These are phyloP conservation scores for Acrobasis repandana DNA, from an alignment of 2,888 invertebrate genomes.

Conservation along the genomic window DNA sequence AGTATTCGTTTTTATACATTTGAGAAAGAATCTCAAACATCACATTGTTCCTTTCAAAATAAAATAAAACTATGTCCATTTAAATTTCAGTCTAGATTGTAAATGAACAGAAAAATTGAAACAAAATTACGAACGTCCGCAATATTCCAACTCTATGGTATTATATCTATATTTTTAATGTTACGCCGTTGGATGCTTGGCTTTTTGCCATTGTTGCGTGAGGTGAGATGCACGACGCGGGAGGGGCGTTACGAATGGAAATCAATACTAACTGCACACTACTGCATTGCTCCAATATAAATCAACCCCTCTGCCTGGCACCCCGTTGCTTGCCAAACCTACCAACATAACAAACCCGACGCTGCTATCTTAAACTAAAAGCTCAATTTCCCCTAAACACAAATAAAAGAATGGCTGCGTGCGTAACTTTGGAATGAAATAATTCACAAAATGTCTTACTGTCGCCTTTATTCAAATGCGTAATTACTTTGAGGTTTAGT, in stretches of 20 bases:
- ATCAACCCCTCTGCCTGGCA: slow-evolving; percentile 72
- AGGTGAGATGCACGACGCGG: slow-evolving; percentile 63
- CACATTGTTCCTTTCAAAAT: not conserved
- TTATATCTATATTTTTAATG: slow-evolving; percentile 35
- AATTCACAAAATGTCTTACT: slow-evolving; percentile 11
- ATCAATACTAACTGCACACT: slow-evolving; percentile 83
- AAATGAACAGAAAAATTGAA: not conserved
- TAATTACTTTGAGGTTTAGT: slow-evolving; percentile 12
- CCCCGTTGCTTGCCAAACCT: slow-evolving; percentile 69
- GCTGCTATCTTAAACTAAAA: slow-evolving; percentile 33
- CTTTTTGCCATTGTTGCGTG: slow-evolving; percentile 76
- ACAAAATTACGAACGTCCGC: not conserved
- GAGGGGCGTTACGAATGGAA: slow-evolving; percentile 75
- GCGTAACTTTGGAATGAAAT: slow-evolving; percentile 11
- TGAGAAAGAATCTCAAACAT: not conserved
- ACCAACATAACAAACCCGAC: slow-evolving; percentile 42
- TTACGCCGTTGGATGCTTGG: slow-evolving; percentile 57
- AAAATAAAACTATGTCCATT: not conserved
- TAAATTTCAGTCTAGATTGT: not conserved
- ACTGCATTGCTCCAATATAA: slow-evolving; percentile 83
- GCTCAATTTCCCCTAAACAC: slow-evolving; percentile 35
- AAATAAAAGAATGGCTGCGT: slow-evolving; percentile 29
- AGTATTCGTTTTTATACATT: too few species aligned
- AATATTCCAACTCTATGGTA: slow-evolving; percentile 5
- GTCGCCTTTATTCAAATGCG: slow-evolving; percentile 9